Evolutionary conservation across 2,113 vertebrate genomes (phyloP), one percentile per base, ranked within the genome.

Genomic region (Oreocharis arfaki): DNA sequence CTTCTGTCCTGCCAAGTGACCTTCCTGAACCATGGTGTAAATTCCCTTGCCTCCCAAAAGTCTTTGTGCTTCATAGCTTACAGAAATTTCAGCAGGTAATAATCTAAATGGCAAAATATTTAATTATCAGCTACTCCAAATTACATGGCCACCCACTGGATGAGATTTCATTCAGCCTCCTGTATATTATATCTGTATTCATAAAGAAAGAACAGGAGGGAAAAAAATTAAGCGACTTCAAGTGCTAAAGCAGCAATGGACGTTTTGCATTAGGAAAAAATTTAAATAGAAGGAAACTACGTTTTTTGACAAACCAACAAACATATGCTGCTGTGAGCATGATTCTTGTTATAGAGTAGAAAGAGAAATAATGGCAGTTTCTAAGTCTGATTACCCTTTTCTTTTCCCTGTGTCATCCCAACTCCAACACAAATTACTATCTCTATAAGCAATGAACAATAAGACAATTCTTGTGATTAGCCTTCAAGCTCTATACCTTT

Each of bases 51-150:
- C 70, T 83, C 59, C 56, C 55, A 41, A 1, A 87, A 76, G 68
- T 56, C 67, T 49, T 83, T 41, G 35, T 57, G 61, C 49, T 42
- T 74, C 67, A 89, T 57, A 52, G n/a, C 67, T 94, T 76, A 87
- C 69, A 71, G 60, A 83, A 93, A 93, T 63, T 80, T 83, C 83
- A 89, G 79, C 50, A 93, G 49, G 75, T 65, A 94, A 91, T 85
- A 83, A 95, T n/a, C 70, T 77, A 94, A 87, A 76, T 55, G 35
- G 56, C 61, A 69, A 85, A 93, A 88, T 83, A 93, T 46, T 57
- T 94, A 52, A 95, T 88, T 90, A 91, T 39, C 69, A 90, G 63
- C 49, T 91, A 80, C 46, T 79, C 59, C 65, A 79, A 70, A 75
- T 68, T 91, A 93, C 63, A 87, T 21, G 82, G 44, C 67, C 78